phyloP scores from a whole-genome alignment of 2,113 vertebrate species.

The Miniopterus natalensis region DNA sequence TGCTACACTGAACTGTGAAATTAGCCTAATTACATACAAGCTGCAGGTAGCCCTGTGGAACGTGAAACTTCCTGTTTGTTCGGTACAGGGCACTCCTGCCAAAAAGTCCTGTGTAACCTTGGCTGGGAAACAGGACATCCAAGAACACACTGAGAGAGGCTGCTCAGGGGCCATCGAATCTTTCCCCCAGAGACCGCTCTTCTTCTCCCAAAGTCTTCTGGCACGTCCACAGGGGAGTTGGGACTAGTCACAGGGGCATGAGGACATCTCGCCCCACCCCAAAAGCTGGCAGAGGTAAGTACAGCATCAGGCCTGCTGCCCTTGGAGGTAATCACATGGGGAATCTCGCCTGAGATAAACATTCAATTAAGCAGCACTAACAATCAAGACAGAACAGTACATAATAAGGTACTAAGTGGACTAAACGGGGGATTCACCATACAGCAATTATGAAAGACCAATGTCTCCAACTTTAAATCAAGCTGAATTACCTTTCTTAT shows the following conservation, averaged over 20 bases:
- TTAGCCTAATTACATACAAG: neutral
- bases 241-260: neutral
- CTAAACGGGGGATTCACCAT: rapidly evolving
- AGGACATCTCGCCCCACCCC: neutral
- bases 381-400: rapidly evolving
- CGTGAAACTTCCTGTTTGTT: too few species aligned
- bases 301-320: too few species aligned
- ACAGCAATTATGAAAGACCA: neutral
- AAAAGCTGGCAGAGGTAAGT: neutral
- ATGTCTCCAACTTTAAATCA: neutral
- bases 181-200: neutral
- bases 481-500: neutral
- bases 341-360: neutral
- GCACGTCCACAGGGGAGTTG: rapidly evolving
- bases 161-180: rapidly evolving
- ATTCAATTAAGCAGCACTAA: neutral
- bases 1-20: neutral
- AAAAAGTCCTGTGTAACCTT: neutral
- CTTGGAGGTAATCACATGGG: rapidly evolving
- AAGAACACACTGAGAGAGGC: neutral
- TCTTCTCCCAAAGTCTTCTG: neutral
- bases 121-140: neutral
- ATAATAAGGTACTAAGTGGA: neutral
- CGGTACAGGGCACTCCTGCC: neutral
- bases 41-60: rapidly evolving